Percentiles rank a stretch among this genome's conserved stretches.
Conservation (phyloP, 2,797 vertebrate genomes). For the Oreortyx pictus region DNA sequence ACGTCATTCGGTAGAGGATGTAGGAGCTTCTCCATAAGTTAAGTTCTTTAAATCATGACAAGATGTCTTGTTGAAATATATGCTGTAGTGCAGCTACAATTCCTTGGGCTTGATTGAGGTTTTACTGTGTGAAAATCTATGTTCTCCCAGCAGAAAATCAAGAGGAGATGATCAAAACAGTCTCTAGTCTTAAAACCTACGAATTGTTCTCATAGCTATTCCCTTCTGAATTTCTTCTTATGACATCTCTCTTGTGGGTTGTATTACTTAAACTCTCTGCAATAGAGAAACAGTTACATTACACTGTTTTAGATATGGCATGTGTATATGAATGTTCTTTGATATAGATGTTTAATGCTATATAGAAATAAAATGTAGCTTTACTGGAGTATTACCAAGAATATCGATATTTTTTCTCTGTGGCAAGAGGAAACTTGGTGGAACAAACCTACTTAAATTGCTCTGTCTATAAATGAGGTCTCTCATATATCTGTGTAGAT, state of each 20-base stretch:
- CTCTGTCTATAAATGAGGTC: not conserved
- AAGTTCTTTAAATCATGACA: not conserved
- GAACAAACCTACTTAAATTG: not conserved
- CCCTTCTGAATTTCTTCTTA: not conserved
- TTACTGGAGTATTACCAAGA: not conserved
- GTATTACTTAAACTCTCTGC: not conserved
- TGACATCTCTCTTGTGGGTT: not conserved
- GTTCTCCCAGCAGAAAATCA: constrained; percentile 12
- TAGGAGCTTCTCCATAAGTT: not conserved
- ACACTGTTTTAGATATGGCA: not conserved
- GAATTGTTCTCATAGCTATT: not conserved
- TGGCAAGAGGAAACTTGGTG: not conserved
- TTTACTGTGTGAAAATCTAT: not conserved
- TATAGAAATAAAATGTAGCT: not conserved
- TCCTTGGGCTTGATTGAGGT: not conserved
- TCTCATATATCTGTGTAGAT: not conserved
- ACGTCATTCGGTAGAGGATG: not conserved
- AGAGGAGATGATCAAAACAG: not conserved
- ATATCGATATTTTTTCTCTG: not conserved
- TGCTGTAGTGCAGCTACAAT: not conserved
- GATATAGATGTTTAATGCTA: not conserved
- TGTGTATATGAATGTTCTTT: not conserved
- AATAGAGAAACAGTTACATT: not conserved
- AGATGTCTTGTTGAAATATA: not conserved
- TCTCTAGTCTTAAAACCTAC: not conserved